phyloP scores from a whole-genome alignment of 2,888 invertebrate species.

The Netelia melanura region DNA sequence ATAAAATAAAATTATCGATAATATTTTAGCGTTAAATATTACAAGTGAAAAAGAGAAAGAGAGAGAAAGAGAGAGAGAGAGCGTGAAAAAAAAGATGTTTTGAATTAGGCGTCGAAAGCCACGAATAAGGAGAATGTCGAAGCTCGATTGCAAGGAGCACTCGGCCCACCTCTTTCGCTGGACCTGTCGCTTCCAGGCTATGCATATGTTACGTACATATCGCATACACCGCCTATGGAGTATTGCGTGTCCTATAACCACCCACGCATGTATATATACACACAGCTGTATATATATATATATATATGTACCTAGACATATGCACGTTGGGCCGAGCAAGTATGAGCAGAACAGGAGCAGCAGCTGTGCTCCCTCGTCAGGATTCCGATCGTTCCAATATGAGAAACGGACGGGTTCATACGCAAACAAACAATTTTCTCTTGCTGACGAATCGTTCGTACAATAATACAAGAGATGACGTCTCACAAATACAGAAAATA shows the following conservation, averaged over 20 bases:
- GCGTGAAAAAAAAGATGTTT: neutral
- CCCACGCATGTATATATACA: slow-evolving; percentile 43
- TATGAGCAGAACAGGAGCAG: slow-evolving; percentile 57
- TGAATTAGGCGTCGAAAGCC: slow-evolving; percentile 27
- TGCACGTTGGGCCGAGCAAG: slow-evolving; percentile 12
- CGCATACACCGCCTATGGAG: slow-evolving; percentile 34
- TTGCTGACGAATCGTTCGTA: too few species aligned
- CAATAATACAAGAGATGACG: neutral
- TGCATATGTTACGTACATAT: slow-evolving; percentile 28
- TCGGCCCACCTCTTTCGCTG: slow-evolving; percentile 76
- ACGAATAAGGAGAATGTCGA: slow-evolving; percentile 48
- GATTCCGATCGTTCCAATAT: slow-evolving; percentile 51
- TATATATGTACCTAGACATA: neutral
- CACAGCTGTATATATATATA: neutral
- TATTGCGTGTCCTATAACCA: slow-evolving; percentile 30
- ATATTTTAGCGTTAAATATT: too few species aligned
- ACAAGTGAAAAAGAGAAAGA: neutral
- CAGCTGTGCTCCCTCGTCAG: slow-evolving; percentile 41
- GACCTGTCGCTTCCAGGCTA: slow-evolving; percentile 74
- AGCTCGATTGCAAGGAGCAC: slow-evolving; percentile 56
- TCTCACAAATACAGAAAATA: slow-evolving; percentile 20
- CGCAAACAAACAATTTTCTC: too few species aligned
- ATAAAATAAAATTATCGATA: too few species aligned
- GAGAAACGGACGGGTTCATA: too few species aligned
- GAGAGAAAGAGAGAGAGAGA: neutral